A percentile compares a stretch with the other conserved stretches of the same genome.
phyloP scores from a whole-genome alignment of 2,797 vertebrate species.

The Champsocephalus esox region DNA sequence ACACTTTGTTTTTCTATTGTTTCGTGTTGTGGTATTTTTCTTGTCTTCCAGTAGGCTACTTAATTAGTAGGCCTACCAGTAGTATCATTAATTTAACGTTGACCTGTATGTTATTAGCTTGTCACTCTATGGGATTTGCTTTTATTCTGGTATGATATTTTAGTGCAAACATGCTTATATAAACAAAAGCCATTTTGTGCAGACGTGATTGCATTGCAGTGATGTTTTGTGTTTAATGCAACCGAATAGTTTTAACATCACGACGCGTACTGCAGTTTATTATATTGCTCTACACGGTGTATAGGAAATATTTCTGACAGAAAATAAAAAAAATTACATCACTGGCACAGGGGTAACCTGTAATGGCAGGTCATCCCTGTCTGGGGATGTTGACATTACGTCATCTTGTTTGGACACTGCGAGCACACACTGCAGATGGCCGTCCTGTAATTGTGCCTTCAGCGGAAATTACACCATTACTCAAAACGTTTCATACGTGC shows the following conservation, averaged over 20 bases:
- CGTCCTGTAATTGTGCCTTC: not conserved
- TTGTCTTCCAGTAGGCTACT: not conserved
- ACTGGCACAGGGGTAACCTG: not conserved
- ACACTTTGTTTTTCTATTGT: slow-evolving; percentile 40
- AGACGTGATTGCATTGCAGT: not conserved
- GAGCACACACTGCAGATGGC: slow-evolving; percentile 59
- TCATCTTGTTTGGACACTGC: slow-evolving; percentile 59
- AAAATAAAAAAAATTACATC: no score
- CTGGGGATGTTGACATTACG: slow-evolving; percentile 75
- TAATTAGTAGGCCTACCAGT: not conserved
- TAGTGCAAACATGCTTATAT: not conserved
- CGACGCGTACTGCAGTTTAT: not conserved
- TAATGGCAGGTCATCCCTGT: slow-evolving; percentile 31
- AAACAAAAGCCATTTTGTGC: not conserved
- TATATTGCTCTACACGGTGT: not conserved
- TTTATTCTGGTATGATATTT: not conserved
- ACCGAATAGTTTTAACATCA: not conserved
- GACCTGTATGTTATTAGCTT: not conserved
- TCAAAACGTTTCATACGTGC: not conserved
- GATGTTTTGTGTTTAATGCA: not conserved
- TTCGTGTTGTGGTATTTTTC: slow-evolving; percentile 27
- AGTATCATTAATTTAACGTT: not conserved
- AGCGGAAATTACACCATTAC: slow-evolving; percentile 2
- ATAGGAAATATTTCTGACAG: not conserved
- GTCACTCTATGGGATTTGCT: slow-evolving; percentile 10